A percentile compares a stretch with the other conserved stretches of the same genome.
phyloP scores from a whole-genome alignment of 2,888 invertebrate species.

The Pimpla rufipes region DNA sequence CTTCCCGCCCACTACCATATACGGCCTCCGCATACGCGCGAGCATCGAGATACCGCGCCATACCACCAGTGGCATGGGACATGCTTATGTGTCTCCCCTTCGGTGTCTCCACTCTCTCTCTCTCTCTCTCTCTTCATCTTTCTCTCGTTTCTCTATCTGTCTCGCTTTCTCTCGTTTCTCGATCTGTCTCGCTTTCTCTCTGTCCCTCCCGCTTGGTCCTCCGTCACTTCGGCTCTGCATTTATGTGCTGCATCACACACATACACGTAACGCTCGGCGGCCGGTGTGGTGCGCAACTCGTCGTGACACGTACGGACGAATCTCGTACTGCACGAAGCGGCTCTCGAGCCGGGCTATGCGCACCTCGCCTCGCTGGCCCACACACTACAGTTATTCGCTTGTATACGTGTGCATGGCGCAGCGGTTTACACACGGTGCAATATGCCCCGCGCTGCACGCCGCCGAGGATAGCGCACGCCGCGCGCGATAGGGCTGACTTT shows the following conservation, averaged over 20 bases:
- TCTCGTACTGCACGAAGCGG: conserved; percentile 2
- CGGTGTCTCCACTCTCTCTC: conserved; percentile 7
- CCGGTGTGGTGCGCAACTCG: conserved; percentile 6
- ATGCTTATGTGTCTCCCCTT: conserved; percentile 21
- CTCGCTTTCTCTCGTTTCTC: not conserved
- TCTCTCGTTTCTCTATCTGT: not conserved
- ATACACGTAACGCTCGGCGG: not conserved
- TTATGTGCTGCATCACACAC: conserved; percentile 34
- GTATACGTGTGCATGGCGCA: not conserved
- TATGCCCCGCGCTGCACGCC: not conserved
- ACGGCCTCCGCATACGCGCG: conserved; percentile 79
- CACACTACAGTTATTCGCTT: conserved; percentile 24
- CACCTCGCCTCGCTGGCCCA: not conserved
- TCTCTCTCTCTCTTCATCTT: conserved; percentile 14
- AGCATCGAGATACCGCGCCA: conserved; percentile 71
- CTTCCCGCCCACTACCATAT: conserved; percentile 84
- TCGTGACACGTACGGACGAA: conserved; percentile 16
- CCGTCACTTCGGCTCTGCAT: conserved; percentile 36
- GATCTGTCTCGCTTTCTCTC: not conserved
- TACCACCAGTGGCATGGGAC: conserved; percentile 62
- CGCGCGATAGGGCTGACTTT: conserved; percentile 20
- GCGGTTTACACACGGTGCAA: conserved; percentile 10
- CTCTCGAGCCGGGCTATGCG: not conserved
- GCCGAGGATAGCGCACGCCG: conserved; percentile 13
- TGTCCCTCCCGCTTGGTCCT: conserved; percentile 23